Evolutionary conservation across 2,888 invertebrate species (phyloP).

Genomic region (Furcula furcula): DNA sequence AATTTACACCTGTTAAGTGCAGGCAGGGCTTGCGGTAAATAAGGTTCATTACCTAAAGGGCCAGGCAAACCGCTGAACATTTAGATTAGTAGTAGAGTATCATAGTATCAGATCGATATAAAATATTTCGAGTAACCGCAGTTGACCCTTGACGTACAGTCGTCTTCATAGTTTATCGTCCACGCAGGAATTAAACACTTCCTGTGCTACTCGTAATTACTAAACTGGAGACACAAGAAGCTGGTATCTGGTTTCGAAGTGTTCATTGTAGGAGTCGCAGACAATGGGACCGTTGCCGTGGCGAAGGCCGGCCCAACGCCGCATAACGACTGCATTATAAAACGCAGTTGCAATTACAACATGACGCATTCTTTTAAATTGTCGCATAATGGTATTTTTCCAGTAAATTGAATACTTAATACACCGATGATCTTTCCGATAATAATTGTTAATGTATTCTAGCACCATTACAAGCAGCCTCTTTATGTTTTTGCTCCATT

Average conservation of each 20-base stretch:
- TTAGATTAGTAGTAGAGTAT: too few relatives aligned
- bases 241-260: constrained; percentile 72
- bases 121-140: constrained; percentile 17
- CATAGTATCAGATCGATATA: constrained; percentile 37
- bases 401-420: constrained; percentile 14
- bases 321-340: constrained; percentile 69
- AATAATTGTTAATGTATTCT: constrained; percentile 17
- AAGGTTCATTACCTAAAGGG: too few relatives aligned
- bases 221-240: constrained; percentile 62
- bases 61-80: too few relatives aligned
- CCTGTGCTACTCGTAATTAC: constrained; percentile 51
- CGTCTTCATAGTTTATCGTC: constrained; percentile 9
- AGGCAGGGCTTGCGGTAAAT: too few relatives aligned
- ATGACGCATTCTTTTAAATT: constrained; percentile 40
- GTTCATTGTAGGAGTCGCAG: constrained; percentile 61
- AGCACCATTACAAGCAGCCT: constrained; percentile 9
- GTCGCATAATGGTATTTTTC: constrained; percentile 25
- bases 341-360: constrained; percentile 37
- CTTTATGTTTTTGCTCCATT: constrained; percentile 13
- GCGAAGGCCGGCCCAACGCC: constrained; percentile 71
- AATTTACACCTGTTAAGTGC: too few relatives aligned
- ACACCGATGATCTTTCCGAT: constrained; percentile 16
- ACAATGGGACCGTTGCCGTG: constrained; percentile 72
- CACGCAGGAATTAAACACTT: constrained; percentile 36
- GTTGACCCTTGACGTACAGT: neutral